Conservation (phyloP, 2,113 vertebrate species). For the Osmerus mordax region DNA sequence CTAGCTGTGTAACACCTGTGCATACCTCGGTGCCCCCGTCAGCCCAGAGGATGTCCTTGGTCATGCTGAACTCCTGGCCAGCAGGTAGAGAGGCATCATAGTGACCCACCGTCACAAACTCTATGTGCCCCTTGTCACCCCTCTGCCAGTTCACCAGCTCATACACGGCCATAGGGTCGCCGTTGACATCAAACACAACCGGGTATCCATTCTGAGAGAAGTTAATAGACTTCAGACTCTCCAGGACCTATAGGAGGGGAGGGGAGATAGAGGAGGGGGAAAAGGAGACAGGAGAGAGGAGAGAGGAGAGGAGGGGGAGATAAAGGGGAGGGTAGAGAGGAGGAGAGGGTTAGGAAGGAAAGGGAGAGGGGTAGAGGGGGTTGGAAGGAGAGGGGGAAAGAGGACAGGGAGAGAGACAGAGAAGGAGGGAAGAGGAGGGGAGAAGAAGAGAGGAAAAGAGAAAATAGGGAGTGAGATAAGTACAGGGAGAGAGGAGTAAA, state of each 20-base stretch:
- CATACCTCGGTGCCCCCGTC: conserved; percentile 43
- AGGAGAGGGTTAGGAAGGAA: neutral
- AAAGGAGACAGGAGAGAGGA: neutral
- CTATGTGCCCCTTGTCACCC: conserved; percentile 26
- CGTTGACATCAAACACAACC: conserved; percentile 64
- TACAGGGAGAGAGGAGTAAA: neutral
- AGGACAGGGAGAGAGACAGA: too few relatives aligned
- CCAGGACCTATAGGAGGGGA: conserved; percentile 44
- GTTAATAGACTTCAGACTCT: conserved; percentile 53
- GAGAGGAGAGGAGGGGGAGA: neutral
- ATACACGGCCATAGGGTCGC: conserved; percentile 63
- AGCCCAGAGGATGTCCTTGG: conserved; percentile 55
- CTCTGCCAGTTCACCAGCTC: conserved; percentile 70
- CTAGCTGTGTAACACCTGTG: too few relatives aligned
- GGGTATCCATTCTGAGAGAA: conserved; percentile 58
- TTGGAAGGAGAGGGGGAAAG: neutral
- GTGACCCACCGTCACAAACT: conserved; percentile 56
- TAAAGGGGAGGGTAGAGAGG: neutral
- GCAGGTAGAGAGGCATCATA: conserved; percentile 58
- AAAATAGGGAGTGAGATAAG: neutral
- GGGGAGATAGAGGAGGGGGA: neutral
- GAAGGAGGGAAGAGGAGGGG: too few relatives aligned
- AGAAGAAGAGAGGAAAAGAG: neutral
- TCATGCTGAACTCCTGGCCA: conserved; percentile 54
- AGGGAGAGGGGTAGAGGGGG: too few relatives aligned